Conservation (phyloP, 2,888 invertebrate genomes). For the Chymomyza amoena region DNA sequence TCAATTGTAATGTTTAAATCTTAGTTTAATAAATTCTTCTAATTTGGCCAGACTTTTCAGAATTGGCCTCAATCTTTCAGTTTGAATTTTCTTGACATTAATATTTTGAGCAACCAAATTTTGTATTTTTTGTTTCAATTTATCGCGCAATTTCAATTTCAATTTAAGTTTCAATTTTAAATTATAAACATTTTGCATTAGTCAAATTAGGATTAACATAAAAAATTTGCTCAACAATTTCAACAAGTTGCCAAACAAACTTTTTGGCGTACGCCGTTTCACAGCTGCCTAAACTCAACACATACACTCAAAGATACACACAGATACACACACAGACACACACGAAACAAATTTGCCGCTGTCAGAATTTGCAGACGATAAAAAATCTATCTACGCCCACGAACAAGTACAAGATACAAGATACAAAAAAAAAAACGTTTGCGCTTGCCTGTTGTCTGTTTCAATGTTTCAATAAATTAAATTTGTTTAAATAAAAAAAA, state of each 20-base stretch:
- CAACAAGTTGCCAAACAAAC: conserved; percentile 43
- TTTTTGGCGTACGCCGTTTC: conserved; percentile 51
- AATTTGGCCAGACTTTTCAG: no score
- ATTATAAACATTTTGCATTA: conserved; percentile 15
- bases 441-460: background rate
- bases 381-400: background rate
- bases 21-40: no score
- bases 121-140: background rate
- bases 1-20: no score
- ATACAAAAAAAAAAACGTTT: background rate
- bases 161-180: conserved; percentile 14
- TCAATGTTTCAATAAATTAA: conserved; percentile 2
- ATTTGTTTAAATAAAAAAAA: conserved; percentile 1
- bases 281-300: conserved; percentile 47
- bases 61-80: no score
- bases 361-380: conserved; percentile 15
- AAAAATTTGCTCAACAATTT: conserved; percentile 10
- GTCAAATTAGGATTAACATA: conserved; percentile 3
- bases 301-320: background rate
- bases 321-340: background rate
- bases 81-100: no score
- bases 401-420: background rate
- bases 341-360: background rate
- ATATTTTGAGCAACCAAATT: background rate
- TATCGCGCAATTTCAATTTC: background rate